These are phyloP conservation scores for Epinephelus lanceolatus DNA, from an alignment of 2,113 vertebrate species.

Conservation along the genomic window DNA sequence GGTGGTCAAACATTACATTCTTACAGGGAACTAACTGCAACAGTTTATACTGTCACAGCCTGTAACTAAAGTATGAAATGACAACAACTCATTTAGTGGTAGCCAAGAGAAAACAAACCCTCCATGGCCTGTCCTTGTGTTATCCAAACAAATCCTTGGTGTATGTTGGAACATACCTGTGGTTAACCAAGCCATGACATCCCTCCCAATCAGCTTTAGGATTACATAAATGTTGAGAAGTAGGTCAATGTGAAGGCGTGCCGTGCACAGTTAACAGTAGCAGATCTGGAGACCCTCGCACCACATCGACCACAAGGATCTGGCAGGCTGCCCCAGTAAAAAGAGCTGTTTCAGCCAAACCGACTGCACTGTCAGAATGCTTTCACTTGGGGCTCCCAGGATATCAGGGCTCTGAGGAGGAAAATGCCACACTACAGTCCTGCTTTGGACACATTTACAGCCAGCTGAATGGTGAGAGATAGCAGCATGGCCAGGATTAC, in stretches of 20 bases:
- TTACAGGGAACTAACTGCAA: slow-evolving; percentile 14
- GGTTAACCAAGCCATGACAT: slow-evolving; percentile 77
- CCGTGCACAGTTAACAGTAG: slow-evolving; percentile 68
- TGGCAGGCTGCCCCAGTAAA: slow-evolving; percentile 59
- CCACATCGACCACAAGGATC: slow-evolving; percentile 62
- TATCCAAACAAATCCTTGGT: slow-evolving; percentile 71
- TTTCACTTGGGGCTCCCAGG: slow-evolving; percentile 66
- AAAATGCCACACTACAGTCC: slow-evolving; percentile 49
- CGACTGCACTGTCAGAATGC: slow-evolving; percentile 34
- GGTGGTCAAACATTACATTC: slow-evolving; percentile 49
- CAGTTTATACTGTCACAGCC: slow-evolving; percentile 39
- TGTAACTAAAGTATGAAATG: slow-evolving; percentile 48
- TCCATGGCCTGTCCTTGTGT: slow-evolving; percentile 43
- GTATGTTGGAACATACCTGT: slow-evolving; percentile 75
- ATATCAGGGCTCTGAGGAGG: slow-evolving; percentile 64
- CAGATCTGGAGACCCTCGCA: slow-evolving; percentile 64
- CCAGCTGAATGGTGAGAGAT: slow-evolving; percentile 25
- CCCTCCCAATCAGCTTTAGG: slow-evolving; percentile 39
- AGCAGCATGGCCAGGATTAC: slow-evolving; percentile 16
- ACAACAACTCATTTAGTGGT: slow-evolving; percentile 66
- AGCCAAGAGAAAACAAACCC: slow-evolving; percentile 68
- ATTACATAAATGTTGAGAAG: slow-evolving; percentile 78
- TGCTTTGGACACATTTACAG: slow-evolving; percentile 56
- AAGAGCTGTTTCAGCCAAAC: slow-evolving; percentile 57
- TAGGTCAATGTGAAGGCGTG: slow-evolving; percentile 69